Evolutionary conservation across 2,888 invertebrate genomes (phyloP), one percentile per base, ranked within the genome.

Genomic region (Reticulitermes lucifugus): DNA sequence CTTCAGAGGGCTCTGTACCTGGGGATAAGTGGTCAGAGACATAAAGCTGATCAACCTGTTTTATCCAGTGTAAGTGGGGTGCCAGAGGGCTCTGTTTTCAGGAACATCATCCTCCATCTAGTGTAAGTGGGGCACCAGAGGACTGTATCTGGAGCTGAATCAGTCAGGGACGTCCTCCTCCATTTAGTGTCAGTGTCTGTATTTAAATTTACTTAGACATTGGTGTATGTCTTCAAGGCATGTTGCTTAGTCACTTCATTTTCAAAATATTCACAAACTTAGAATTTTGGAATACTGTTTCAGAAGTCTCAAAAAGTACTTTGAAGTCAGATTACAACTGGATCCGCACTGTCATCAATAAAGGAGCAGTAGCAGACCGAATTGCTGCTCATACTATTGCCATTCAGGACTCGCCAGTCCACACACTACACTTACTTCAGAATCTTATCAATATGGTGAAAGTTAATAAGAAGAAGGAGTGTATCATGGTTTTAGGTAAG

Each of bases 301-400:
- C 90, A 93, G 90, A 91, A 92, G 93, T 93, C 89, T 90, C 93
- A 80, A 93, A 91, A 88, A 92, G 92, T 84, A 93, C 92, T 88
- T 91, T 92, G 5, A 92, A 93, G 55, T 93, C 94, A 0, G 95
- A 96, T 88, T 94, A 93, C 88, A 92, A 94, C 85, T 97, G 97
- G 97, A 94, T 97, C 87, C 93, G 94, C 88, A 96, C 95, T 2
- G 94, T 98, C 18, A 91, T 97, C 88, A 92, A 94, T 21, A 95
- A 95, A 88, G 98, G 98, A 87, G 97, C 98, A 0, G 93, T 95
- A 0, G 94, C 95, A 0, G 98, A 98, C 91, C 96, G 96, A 91
- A 94, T 97, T 85, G 97, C 98, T 4, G 98, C 98, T 0, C 94
- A 95, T 86, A 95, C 96, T 10, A 92, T 98, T 43, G 91, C 95